phyloP scores from a whole-genome alignment of 2,797 vertebrate genomes.

The Choloepus didactylus region DNA sequence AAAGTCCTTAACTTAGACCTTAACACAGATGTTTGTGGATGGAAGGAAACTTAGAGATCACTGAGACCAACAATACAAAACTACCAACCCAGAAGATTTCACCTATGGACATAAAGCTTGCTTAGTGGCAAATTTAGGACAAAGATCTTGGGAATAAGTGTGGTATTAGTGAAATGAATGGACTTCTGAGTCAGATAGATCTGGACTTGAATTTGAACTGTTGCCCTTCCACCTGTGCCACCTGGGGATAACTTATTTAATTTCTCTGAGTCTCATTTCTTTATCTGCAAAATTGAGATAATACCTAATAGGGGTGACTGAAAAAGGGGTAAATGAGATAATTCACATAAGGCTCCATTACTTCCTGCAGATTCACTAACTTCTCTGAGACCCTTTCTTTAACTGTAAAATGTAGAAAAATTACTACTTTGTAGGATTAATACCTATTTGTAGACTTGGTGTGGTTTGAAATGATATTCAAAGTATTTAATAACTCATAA shows the following conservation, averaged over 20 bases:
- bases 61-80: not conserved
- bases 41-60: constrained; percentile 12
- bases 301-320: not conserved
- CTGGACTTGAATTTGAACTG: not conserved
- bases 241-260: not conserved
- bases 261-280: constrained; percentile 10
- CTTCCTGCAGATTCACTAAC: not conserved
- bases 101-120: not conserved
- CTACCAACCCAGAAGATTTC: not conserved
- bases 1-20: not conserved
- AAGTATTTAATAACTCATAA: not conserved
- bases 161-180: not conserved
- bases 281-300: constrained; percentile 4
- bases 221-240: not conserved
- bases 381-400: not conserved
- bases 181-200: constrained; percentile 14
- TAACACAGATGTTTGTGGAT: not conserved
- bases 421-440: not conserved
- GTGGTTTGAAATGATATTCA: constrained; percentile 7
- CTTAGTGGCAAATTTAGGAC: not conserved
- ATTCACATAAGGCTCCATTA: not conserved
- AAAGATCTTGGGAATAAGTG: not conserved
- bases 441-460: not conserved
- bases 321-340: not conserved
- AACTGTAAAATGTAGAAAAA: not conserved